Base-by-base conservation (phyloP, 2,797 vertebrate genomes). In the Allobates femoralis region DNA sequence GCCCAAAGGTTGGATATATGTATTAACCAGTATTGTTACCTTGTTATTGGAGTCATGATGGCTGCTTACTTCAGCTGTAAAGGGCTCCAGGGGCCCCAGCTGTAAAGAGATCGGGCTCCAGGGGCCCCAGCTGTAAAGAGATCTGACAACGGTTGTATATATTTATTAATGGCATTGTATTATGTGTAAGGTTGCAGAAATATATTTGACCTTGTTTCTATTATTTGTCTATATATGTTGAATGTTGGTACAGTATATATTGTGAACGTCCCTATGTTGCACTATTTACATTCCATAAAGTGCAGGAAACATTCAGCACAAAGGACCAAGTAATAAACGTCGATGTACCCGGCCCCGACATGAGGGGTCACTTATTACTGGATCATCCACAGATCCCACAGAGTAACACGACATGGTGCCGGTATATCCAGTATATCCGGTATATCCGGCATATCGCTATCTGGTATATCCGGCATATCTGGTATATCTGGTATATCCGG, bases 171-270 rank as follows among this genome's bases (percentile, higher is more conserved):
- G 46, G 15, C 28, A 51, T 28, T 87, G 64, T 84, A 87, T 75
- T 87, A 84, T 84, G 84, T 87, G 73, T 79, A 83, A 64, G 80
- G 81, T 78, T 87, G 76, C 55, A 83, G 86, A 87, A 71, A 74
- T 79, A 58, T 87, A 80, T 75, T 66, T 87, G n/a, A 41, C 30
- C 28, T 3, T 28, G 28, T 79, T 74, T 84, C 41, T 56, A 80
- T 67, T 82, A 66, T 46, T 58, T 53, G 30, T 87, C 30, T 80
- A 84, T 75, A 84, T 87, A 84, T 87, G 50, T 71, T 85, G 84
- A 56, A 53, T 69, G 28, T 73, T 87, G 81, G 81, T 87, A 87
- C 81, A 84, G 41, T 79, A 73, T 84, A 60, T 87, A 62, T 73
- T 84, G 67, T 80, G 50, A 66, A 67, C 80, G 51, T 50, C 77